These are phyloP conservation scores for Apoda limacodes DNA, from an alignment of 2,888 invertebrate genomes.

Conservation along the genomic window DNA sequence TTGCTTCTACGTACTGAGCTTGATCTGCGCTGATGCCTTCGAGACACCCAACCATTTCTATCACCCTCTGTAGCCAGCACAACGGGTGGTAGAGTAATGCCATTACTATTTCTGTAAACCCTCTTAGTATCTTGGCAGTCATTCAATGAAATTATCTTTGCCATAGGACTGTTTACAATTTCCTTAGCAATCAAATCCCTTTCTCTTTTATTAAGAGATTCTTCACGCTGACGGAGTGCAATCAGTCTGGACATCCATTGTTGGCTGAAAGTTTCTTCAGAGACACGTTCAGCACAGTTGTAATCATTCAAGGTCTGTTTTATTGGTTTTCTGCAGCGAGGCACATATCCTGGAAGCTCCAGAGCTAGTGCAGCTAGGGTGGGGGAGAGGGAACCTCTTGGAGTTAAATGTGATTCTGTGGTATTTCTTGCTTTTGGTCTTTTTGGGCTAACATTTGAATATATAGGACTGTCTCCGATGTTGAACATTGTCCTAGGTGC, in stretches of 20 bases:
- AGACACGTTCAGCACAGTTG: conserved; percentile 55
- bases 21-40: conserved; percentile 34
- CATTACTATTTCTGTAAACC: conserved; percentile 33
- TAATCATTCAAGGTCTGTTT: conserved; percentile 33
- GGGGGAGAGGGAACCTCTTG: conserved; percentile 41
- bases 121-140: conserved; percentile 23
- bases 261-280: conserved; percentile 64
- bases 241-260: conserved; percentile 70
- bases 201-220: conserved; percentile 62
- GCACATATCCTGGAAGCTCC: conserved; percentile 60
- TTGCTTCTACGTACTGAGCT: conserved; percentile 34
- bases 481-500: conserved; percentile 37
- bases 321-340: conserved; percentile 44
- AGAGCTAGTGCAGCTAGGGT: conserved; percentile 56
- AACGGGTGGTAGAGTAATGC: conserved; percentile 53
- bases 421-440: conserved; percentile 20
- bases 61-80: conserved; percentile 28
- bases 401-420: conserved; percentile 24
- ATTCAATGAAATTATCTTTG: conserved; percentile 35
- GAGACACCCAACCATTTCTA: conserved; percentile 27
- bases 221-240: conserved; percentile 61
- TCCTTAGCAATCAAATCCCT: conserved; percentile 54
- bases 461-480: conserved; percentile 42
- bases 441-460: conserved; percentile 44
- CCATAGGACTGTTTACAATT: conserved; percentile 47